Conservation (phyloP, 1,140 invertebrate genomes). For the Leptoteleia sp. region DNA sequence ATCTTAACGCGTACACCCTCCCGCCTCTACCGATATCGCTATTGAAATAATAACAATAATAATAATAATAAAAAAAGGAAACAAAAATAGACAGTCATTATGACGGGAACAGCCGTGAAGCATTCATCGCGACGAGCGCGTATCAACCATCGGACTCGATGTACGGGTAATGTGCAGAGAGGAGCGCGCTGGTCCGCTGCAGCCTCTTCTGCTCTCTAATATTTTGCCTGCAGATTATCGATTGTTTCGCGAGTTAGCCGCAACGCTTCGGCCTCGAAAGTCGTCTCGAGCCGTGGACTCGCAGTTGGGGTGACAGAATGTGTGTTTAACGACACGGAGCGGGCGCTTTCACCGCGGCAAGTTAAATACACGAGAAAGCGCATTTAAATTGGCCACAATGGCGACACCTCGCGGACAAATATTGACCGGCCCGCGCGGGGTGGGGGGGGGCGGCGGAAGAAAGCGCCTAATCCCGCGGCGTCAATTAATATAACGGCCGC, state of each 20-base stretch:
- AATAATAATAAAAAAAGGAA: no score
- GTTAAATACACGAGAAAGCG: conserved; percentile 77
- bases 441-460: no score
- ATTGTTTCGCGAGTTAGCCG: conserved; percentile 55
- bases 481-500: no score
- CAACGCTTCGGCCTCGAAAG: conserved; percentile 51
- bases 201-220: conserved; percentile 28
- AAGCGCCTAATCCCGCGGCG: no score
- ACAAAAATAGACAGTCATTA: conserved; percentile 22
- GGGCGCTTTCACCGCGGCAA: conserved; percentile 56
- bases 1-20: no score
- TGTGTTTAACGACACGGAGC: conserved; percentile 72
- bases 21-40: no score
- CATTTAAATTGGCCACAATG: conserved; percentile 78
- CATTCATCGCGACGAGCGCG: conserved; percentile 26
- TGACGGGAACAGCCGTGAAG: conserved; percentile 9
- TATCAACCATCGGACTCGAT: conserved; percentile 37
- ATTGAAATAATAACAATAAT: no score
- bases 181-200: conserved; percentile 21
- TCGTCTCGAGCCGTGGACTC: conserved; percentile 51
- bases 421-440: conserved; percentile 65
- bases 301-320: conserved; percentile 69
- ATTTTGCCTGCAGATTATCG: conserved; percentile 62
- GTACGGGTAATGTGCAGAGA: conserved; percentile 28
- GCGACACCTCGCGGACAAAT: conserved; percentile 58